Conservation (phyloP, 2,888 invertebrate genomes). For the Cataglyphis livida region DNA sequence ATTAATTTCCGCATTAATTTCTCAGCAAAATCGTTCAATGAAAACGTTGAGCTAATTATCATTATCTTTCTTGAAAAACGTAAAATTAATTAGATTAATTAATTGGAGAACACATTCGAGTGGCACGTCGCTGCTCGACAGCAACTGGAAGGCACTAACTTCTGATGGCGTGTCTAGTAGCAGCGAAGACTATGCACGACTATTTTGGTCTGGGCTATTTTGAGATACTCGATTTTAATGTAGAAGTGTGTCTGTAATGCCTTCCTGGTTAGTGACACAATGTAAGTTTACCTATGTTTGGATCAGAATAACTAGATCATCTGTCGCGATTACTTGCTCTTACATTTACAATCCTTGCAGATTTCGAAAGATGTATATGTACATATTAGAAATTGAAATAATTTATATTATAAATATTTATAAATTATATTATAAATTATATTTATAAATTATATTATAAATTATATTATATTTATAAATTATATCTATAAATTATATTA, state of each 20-base stretch:
- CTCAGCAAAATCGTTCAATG: neutral
- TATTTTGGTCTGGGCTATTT: slow-evolving; percentile 76
- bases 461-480: no score
- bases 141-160: slow-evolving; percentile 59
- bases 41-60: neutral
- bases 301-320: neutral
- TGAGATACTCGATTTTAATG: slow-evolving; percentile 16
- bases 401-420: no score
- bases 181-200: slow-evolving; percentile 58
- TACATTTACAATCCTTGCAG: neutral
- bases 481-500: no score
- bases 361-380: neutral
- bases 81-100: slow-evolving; percentile 6
- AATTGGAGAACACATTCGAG: slow-evolving; percentile 14
- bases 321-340: neutral
- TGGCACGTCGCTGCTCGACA: slow-evolving; percentile 52
- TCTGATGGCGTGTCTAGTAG: slow-evolving; percentile 35
- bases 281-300: neutral
- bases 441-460: no score
- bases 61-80: neutral
- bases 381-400: neutral
- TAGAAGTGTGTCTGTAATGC: slow-evolving; percentile 17
- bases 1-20: slow-evolving; percentile 8
- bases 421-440: no score
- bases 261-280: neutral